Conservation (phyloP, 2,888 invertebrate species). For the Coronaproctus castanopsis region DNA sequence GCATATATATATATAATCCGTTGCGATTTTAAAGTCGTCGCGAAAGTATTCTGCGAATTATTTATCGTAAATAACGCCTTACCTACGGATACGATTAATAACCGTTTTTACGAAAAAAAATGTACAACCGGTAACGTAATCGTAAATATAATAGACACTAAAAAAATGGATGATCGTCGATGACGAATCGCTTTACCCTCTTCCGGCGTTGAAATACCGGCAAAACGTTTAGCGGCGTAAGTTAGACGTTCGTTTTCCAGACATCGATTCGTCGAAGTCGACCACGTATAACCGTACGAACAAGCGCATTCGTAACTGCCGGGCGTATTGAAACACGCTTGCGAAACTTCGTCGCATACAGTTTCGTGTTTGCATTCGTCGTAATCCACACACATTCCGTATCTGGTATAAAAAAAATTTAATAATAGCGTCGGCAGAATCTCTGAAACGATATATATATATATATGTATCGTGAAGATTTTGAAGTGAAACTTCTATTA, state of each 20-base stretch:
- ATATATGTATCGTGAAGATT: background rate
- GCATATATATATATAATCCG: no score
- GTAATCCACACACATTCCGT: slow-evolving; percentile 39
- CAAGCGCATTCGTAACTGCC: slow-evolving; percentile 33
- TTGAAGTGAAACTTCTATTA: no score
- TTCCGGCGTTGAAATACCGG: background rate
- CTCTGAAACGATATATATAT: no score
- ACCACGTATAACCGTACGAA: slow-evolving; percentile 30
- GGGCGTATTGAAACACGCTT: slow-evolving; percentile 37
- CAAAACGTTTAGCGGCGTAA: slow-evolving; percentile 2
- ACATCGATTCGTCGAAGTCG: background rate
- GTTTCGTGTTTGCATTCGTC: slow-evolving; percentile 35
- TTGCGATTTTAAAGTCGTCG: no score
- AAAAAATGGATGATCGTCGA: no score
- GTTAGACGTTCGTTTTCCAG: background rate
- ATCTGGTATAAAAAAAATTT: slow-evolving; percentile 25
- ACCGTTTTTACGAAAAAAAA: no score
- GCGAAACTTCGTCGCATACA: slow-evolving; percentile 24
- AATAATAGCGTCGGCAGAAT: no score
- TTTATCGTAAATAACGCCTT: no score
- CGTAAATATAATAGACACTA: no score
- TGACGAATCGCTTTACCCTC: background rate
- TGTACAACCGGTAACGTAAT: no score
- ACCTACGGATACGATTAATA: no score
- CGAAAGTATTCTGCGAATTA: no score